phyloP scores from a whole-genome alignment of 2,797 vertebrate species.

The Falco berigora region DNA sequence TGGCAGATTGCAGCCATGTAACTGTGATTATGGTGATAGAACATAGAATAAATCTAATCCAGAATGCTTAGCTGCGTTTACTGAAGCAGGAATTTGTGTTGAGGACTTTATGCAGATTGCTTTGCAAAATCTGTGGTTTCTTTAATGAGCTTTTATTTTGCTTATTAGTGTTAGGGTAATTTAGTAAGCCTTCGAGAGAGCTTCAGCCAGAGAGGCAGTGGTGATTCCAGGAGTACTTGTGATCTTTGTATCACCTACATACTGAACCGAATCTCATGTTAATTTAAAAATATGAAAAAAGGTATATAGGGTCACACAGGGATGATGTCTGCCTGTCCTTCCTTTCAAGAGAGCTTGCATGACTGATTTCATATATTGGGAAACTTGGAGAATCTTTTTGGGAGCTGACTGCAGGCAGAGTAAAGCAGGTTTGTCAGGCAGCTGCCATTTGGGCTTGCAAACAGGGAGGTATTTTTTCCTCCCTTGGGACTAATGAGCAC shows the following conservation, averaged over 20 bases:
- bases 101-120: neutral
- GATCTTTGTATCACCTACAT: neutral
- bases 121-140: neutral
- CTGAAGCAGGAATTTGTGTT: neutral
- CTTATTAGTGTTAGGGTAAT: neutral
- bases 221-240: neutral
- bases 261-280: neutral
- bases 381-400: neutral
- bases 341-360: accelerated
- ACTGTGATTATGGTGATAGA: neutral
- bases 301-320: neutral
- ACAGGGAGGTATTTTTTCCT: neutral
- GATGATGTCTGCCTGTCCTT: too few species aligned
- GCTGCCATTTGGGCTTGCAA: neutral
- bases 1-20: neutral
- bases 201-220: neutral
- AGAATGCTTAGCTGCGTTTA: neutral
- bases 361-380: accelerated
- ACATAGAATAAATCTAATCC: neutral
- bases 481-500: neutral
- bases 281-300: neutral
- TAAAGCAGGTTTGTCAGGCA: too few species aligned
- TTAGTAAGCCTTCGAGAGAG: neutral
- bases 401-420: neutral
- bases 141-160: neutral